A percentile compares a stretch with the other conserved stretches of the same genome.
Evolutionary conservation across 2,113 vertebrate species (phyloP).

Genomic region (Callorhinus ursinus): DNA sequence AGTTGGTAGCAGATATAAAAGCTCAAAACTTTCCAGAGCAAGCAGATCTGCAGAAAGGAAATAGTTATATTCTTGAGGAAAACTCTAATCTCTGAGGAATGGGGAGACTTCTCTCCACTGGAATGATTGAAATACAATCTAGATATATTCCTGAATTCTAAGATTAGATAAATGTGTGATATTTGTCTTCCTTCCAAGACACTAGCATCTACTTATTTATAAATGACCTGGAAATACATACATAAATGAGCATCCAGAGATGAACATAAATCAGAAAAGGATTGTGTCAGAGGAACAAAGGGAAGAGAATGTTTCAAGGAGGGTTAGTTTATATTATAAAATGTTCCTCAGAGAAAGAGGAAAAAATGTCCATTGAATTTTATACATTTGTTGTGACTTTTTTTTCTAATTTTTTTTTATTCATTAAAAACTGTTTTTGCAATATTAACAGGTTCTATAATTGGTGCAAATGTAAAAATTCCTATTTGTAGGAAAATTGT

Average conservation of each 20-base stretch:
- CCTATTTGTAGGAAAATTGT: not conserved
- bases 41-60: not conserved
- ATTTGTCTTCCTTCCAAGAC: not conserved
- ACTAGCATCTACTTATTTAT: not conserved
- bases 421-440: not conserved
- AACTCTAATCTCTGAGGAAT: not conserved
- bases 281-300: not conserved
- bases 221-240: not conserved
- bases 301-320: not conserved
- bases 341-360: not conserved
- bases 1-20: not conserved
- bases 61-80: not conserved
- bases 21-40: not conserved
- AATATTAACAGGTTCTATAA: conserved; percentile 11
- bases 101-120: not conserved
- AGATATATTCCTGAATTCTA: not conserved
- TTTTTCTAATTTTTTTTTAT: conserved; percentile 19
- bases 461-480: not conserved
- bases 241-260: not conserved
- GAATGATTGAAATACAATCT: not conserved
- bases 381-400: not conserved
- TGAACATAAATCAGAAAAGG: not conserved
- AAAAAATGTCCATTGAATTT: not conserved
- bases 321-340: not conserved
- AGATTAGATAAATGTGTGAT: not conserved